Percentiles rank a stretch among this genome's conserved stretches.
Evolutionary conservation across 2,113 vertebrate species (phyloP).

Genomic region (Tetraodon nigroviridis): DNA sequence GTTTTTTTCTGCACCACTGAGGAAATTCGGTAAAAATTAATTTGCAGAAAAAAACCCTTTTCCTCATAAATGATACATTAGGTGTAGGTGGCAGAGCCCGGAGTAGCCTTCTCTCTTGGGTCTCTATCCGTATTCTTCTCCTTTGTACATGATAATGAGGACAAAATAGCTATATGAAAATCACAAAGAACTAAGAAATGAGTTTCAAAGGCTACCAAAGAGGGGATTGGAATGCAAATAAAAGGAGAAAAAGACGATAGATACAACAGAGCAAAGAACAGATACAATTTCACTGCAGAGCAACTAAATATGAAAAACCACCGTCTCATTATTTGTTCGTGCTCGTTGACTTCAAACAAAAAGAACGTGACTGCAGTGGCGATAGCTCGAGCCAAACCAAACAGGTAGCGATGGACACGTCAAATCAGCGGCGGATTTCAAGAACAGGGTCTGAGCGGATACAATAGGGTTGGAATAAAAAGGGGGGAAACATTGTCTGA

Average conservation of each 20-base stretch:
- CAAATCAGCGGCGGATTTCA: conserved; percentile 29
- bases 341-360: background rate
- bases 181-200: background rate
- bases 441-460: conserved; percentile 7
- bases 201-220: background rate
- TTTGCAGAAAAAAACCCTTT: background rate
- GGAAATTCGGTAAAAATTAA: background rate
- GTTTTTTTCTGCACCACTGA: conserved; percentile 6
- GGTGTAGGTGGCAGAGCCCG: too few species aligned
- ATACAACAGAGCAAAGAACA: background rate
- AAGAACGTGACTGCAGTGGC: conserved; percentile 1
- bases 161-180: background rate
- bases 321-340: background rate
- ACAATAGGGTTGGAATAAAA: background rate
- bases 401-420: conserved; percentile 13
- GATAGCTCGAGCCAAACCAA: conserved; percentile 19
- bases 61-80: too few species aligned
- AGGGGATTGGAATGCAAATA: background rate
- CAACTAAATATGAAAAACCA: background rate
- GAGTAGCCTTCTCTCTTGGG: too few species aligned
- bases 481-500: conserved; percentile 17
- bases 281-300: background rate
- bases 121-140: background rate
- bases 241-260: background rate
- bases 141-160: background rate